Base-by-base conservation (phyloP, 2,888 invertebrate genomes). In the Xestoiulus laeticollis region DNA sequence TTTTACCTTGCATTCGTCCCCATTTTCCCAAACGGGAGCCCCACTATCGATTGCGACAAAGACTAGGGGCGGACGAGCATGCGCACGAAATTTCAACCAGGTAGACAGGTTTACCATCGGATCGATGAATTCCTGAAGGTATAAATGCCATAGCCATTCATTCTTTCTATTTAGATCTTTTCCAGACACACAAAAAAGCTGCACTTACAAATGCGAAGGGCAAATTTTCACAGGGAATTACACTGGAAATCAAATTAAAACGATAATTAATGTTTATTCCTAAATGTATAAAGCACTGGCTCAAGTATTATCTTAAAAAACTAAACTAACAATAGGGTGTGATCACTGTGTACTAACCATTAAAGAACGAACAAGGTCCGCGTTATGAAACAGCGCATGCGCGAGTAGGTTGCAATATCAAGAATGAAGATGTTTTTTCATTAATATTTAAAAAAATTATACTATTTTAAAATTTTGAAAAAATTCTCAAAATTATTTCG, bases 121-220 rank as follows among this genome's bases (percentile, higher is more conserved):
- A 78, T 78, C 78, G 78, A 78, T 78, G 78, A 78, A 78, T 78
- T 78, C 78, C 78, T 78, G 78, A 78, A 78, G 78, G 78, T 78
- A 78, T 78, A 78, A 78, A 78, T 78, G 78, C 78, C 78, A 30
- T 78, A 78, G 78, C 78, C 30, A 30, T 78, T 78, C 78, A 78
- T 30, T 30, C 78, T 30, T 78, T 30, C 78, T 14, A 78, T 78
- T 14, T 30, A 78, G 30, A 78, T 26, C 78, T 3, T 78, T 78
- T 78, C 30, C 78, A 78, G 78, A 78, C 30, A 78, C 48, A 48
- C 26, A 30, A 78, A 78, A 78, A 78, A 78, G 22, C 78, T 1
- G 1, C 22, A 26, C 68, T 22, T 48, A 2, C 30, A 26, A 78
- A 78, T 22, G 14, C 6, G 30, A 22, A 78, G 26, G 26, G 30